Base-by-base conservation (phyloP, 2,797 vertebrate genomes). In the Jordanella pulchra region DNA sequence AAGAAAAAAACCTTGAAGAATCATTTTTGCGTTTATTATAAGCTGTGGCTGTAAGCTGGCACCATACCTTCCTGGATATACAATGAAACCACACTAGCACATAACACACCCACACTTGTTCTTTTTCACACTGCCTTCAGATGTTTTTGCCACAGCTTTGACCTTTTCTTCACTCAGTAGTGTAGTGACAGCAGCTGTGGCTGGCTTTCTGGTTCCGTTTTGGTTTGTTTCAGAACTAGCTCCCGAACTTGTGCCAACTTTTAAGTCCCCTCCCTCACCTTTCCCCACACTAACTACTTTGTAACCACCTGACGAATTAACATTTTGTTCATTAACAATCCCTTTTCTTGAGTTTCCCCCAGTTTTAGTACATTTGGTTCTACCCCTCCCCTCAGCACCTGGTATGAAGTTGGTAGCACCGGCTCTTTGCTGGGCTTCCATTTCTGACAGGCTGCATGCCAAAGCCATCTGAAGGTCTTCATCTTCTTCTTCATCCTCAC, bases 381-480 rank as follows among this genome's bases (percentile, higher is more conserved):
- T 66, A 30, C 69, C 85, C 89, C 81, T 67, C n/a, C 61, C 88
- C 90, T 79, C 87, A 80, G 91, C 94, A 94, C 50, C 94, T 95
- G 93, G 89, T 90, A 95, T 93, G 90, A 87, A 73, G 91, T 93
- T 85, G n/a, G 85, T 71, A 63, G 86, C 79, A 51, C 90, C 93
- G 78, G 95, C 94, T 92, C 80, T 95, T 93, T 96, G 95, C 92
- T 95, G 92, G 84, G 96, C 96, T 21, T 99, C 98, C 96, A 97
- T 95, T 94, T 99, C 98, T 7, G 98, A 99, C 78, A 99, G 93
- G 92, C 98, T 99, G 95, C 94, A 98, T 45, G 97, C 98, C 96
- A 99, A 95, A 78, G 98, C 98, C 89, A 97, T 95, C 95, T 99
- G 98, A 83, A 99, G 93, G 70, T 97, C 97, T 92, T 99, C 97